phyloP scores from a whole-genome alignment of 2,113 vertebrate species.

The Anseranas semipalmata region DNA sequence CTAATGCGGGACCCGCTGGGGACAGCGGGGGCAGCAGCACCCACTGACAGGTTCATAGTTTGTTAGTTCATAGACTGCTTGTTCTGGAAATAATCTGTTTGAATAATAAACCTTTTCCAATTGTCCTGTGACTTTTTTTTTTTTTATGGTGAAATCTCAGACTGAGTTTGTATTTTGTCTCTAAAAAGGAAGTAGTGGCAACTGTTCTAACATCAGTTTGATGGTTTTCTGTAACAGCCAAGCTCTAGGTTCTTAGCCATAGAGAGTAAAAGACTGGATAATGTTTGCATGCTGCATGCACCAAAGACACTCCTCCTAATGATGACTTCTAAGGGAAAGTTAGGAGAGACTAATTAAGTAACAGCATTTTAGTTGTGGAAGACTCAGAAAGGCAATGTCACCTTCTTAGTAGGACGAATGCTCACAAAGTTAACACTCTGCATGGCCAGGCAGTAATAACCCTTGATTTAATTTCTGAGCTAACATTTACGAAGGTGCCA shows the following conservation, averaged over 20 bases:
- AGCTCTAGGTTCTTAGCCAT: neutral
- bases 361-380: neutral
- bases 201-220: neutral
- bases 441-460: neutral
- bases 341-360: neutral
- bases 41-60: neutral
- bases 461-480: neutral
- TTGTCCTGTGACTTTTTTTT: neutral
- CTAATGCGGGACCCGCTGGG: neutral
- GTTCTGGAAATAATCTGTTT: neutral
- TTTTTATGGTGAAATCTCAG: neutral
- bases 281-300: neutral
- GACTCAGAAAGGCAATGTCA: neutral
- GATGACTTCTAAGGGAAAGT: neutral
- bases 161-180: neutral
- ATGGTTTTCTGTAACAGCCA: neutral
- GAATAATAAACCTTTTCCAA: neutral
- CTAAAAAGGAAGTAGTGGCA: neutral
- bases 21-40: too few relatives aligned
- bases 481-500: neutral
- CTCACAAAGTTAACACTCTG: neutral
- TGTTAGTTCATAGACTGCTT: neutral
- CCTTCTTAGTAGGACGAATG: neutral
- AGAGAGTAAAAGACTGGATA: neutral
- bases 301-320: neutral